These are phyloP conservation scores for Anthonomus grandis DNA, from an alignment of 1,140 invertebrate species.

Conservation along the genomic window DNA sequence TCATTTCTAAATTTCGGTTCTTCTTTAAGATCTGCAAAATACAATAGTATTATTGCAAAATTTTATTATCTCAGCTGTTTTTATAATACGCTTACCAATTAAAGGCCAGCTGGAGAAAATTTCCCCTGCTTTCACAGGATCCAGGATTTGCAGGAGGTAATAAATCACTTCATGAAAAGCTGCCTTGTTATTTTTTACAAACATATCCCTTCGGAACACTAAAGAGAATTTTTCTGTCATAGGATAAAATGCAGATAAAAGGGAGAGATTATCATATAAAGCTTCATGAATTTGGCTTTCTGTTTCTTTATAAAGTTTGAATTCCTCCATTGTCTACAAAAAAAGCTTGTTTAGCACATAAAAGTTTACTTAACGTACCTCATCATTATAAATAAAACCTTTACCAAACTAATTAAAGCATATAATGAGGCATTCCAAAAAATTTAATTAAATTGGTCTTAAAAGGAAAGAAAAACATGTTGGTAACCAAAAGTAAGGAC, in stretches of 20 bases:
- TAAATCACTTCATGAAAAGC: constrained; percentile 41
- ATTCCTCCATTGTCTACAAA: background rate
- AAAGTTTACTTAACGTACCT: too few relatives aligned
- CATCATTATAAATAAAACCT: too few relatives aligned
- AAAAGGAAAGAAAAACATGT: too few relatives aligned
- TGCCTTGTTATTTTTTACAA: constrained; percentile 42
- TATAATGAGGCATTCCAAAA: too few relatives aligned
- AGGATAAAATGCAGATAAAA: constrained; percentile 31
- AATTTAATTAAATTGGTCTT: too few relatives aligned
- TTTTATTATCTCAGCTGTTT: too few relatives aligned
- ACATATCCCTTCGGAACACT: constrained; percentile 43
- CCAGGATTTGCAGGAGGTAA: constrained; percentile 37
- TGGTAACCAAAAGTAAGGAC: too few relatives aligned
- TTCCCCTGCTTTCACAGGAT: constrained; percentile 34
- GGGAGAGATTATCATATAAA: constrained; percentile 29
- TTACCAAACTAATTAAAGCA: too few relatives aligned
- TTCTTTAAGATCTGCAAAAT: constrained; percentile 29
- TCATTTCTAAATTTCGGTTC: constrained; percentile 41
- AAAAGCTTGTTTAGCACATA: too few relatives aligned
- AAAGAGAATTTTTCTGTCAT: constrained; percentile 32
- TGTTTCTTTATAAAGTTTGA: constrained; percentile 20
- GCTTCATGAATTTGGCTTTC: constrained; percentile 33
- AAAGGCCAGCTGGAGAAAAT: constrained; percentile 37
- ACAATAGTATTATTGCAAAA: too few relatives aligned
- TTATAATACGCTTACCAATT: too few relatives aligned